Percentiles rank a stretch among this genome's conserved stretches.
Conservation (phyloP, 2,797 vertebrate species). For the Champsocephalus esox region DNA sequence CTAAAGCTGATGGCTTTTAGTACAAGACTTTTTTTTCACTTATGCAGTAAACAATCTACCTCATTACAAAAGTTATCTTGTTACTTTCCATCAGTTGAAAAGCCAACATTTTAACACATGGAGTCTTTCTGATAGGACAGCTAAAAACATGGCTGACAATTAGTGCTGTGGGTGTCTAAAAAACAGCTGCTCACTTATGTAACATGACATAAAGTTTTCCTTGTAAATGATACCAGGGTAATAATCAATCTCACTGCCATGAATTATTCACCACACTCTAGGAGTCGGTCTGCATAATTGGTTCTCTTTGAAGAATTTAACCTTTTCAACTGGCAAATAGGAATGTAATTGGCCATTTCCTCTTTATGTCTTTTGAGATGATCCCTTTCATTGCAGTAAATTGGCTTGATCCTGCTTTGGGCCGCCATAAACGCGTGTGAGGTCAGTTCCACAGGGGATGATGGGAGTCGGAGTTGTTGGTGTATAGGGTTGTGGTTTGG, state of each 20-base stretch:
- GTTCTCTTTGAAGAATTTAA: slow-evolving; percentile 59
- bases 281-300: slow-evolving; percentile 50
- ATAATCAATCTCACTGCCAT: slow-evolving; percentile 42
- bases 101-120: slow-evolving; percentile 6
- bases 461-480: slow-evolving; percentile 13
- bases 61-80: background rate
- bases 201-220: slow-evolving; percentile 22
- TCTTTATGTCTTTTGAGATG: slow-evolving; percentile 50
- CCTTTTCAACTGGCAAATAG: slow-evolving; percentile 61
- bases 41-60: background rate
- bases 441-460: slow-evolving; percentile 32
- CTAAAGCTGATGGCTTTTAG: background rate
- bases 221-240: slow-evolving; percentile 23
- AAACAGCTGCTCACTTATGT: slow-evolving; percentile 27
- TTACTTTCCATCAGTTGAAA: slow-evolving; percentile 27
- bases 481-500: background rate
- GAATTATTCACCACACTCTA: slow-evolving; percentile 49
- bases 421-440: slow-evolving; percentile 20
- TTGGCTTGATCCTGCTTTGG: slow-evolving; percentile 34
- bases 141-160: slow-evolving; percentile 17
- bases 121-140: background rate
- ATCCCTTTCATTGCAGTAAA: slow-evolving; percentile 53
- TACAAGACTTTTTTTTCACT: background rate
- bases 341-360: slow-evolving; percentile 54
- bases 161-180: background rate